Evolutionary conservation across 1,140 invertebrate species (phyloP).

Genomic region (Plectus sambesii): DNA sequence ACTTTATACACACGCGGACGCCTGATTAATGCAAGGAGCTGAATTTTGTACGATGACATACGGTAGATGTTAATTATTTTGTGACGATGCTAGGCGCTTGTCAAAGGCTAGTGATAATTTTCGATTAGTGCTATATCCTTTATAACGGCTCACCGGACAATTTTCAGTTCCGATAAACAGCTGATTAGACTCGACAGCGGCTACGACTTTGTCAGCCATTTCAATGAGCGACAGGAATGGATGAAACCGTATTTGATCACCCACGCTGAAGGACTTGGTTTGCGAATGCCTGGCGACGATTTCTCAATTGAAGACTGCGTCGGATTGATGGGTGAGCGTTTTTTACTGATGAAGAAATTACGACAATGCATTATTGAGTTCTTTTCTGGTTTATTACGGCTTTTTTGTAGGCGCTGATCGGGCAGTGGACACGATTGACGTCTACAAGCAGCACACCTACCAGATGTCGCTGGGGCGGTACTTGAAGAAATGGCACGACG

Average conservation of each 20-base stretch:
- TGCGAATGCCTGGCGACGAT: conserved; percentile 15
- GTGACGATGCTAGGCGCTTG: conserved; percentile 11
- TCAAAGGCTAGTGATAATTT: conserved; percentile 3
- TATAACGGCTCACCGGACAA: no score
- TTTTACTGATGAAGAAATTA: conserved; percentile 5
- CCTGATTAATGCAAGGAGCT: conserved; percentile 8
- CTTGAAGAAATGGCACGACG: conserved; percentile 1
- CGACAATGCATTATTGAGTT: conserved; percentile 4
- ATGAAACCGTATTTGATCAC: conserved; percentile 14
- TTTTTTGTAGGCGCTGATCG: conserved; percentile 16
- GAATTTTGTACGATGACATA: conserved; percentile 12
- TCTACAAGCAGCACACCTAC: conserved; percentile 21
- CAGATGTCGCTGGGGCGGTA: conserved; percentile 18
- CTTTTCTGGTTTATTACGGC: background rate
- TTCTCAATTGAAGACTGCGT: conserved; percentile 3
- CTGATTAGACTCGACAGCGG: conserved; percentile 12
- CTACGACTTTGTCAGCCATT: conserved; percentile 6
- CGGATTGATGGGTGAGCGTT: conserved; percentile 4
- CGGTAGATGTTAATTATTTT: conserved; percentile 9
- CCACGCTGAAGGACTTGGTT: conserved; percentile 10
- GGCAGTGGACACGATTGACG: conserved; percentile 27
- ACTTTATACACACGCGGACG: background rate
- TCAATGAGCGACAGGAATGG: conserved; percentile 1
- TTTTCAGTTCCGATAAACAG: conserved; percentile 8
- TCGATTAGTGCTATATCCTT: background rate